phyloP scores from a whole-genome alignment of 2,888 invertebrate genomes.

The Pardosa pseudoannulata region DNA sequence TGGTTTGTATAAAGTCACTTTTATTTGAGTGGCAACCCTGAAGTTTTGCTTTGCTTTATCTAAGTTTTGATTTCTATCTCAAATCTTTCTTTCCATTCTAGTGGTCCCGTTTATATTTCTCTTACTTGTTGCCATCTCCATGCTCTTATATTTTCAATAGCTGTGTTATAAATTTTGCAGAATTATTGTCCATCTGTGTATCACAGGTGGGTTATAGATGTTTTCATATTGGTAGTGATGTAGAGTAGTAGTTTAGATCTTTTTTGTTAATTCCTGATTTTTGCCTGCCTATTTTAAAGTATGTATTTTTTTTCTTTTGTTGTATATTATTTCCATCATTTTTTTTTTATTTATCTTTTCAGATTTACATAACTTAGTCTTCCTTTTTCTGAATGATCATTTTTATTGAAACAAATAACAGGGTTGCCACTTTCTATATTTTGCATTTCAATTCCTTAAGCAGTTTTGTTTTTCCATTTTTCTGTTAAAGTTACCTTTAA shows the following conservation, averaged over 20 bases:
- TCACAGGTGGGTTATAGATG: slow-evolving; percentile 80
- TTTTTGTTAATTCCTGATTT: slow-evolving; percentile 10
- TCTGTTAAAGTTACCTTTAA: too few species aligned
- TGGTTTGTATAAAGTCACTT: neutral
- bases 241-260: slow-evolving; percentile 32
- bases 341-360: neutral
- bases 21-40: slow-evolving; percentile 64
- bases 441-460: neutral
- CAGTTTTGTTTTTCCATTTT: too few species aligned
- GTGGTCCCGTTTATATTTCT: slow-evolving; percentile 72
- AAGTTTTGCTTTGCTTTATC: slow-evolving; percentile 23
- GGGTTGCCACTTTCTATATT: slow-evolving; percentile 46
- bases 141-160: slow-evolving; percentile 70
- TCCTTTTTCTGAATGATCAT: too few species aligned
- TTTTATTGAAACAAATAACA: slow-evolving; percentile 19
- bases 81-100: slow-evolving; percentile 63
- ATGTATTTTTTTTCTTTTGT: neutral
- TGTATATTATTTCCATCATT: neutral
- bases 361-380: too few species aligned
- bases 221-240: slow-evolving; percentile 69
- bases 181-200: slow-evolving; percentile 80
- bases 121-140: slow-evolving; percentile 72
- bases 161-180: slow-evolving; percentile 68
- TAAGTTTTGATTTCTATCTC: slow-evolving; percentile 34
- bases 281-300: neutral